Percentiles rank a stretch among this genome's conserved stretches.
Evolutionary conservation across 1,140 invertebrate genomes (phyloP).

Genomic region (Zaprionus davidi): DNA sequence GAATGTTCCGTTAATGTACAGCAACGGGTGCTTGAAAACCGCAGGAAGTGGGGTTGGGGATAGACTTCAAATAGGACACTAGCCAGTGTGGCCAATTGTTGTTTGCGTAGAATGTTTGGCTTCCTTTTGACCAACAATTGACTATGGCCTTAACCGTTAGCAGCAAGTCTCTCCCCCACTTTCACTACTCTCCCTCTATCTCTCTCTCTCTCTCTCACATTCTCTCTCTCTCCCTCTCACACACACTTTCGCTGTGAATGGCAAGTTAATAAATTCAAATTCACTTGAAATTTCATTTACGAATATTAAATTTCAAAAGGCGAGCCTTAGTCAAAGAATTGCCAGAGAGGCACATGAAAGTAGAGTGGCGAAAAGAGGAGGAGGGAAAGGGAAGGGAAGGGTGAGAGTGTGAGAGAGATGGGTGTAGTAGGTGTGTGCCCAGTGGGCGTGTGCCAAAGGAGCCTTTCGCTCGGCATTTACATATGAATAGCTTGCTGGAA

Average conservation of each 20-base stretch:
- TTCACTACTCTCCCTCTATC: no score
- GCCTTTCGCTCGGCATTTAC: slow-evolving; percentile 35
- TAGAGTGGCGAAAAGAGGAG: background rate
- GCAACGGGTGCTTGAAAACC: slow-evolving; percentile 32
- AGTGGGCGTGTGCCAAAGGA: slow-evolving; percentile 13
- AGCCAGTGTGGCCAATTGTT: slow-evolving; percentile 31
- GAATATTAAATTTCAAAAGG: slow-evolving; percentile 64
- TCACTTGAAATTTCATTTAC: slow-evolving; percentile 67
- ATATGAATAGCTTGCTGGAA: slow-evolving; percentile 51
- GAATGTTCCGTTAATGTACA: slow-evolving; percentile 46
- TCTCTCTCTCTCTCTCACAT: background rate
- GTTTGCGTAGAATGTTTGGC: slow-evolving; percentile 38
- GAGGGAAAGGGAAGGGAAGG: background rate
- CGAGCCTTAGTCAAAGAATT: slow-evolving; percentile 32
- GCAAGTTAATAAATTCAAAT: slow-evolving; percentile 72
- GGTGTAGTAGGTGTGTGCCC: background rate
- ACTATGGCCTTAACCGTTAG: background rate
- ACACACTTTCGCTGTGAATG: slow-evolving; percentile 19
- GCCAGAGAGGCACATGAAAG: slow-evolving; percentile 1
- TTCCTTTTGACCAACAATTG: slow-evolving; percentile 36
- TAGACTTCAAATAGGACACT: background rate
- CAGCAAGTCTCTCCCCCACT: background rate
- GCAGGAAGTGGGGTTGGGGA: background rate
- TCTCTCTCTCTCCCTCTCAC: background rate
- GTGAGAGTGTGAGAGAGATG: no score